Conservation (phyloP, 2,113 vertebrate genomes). For the Chlamydotis undulata region DNA sequence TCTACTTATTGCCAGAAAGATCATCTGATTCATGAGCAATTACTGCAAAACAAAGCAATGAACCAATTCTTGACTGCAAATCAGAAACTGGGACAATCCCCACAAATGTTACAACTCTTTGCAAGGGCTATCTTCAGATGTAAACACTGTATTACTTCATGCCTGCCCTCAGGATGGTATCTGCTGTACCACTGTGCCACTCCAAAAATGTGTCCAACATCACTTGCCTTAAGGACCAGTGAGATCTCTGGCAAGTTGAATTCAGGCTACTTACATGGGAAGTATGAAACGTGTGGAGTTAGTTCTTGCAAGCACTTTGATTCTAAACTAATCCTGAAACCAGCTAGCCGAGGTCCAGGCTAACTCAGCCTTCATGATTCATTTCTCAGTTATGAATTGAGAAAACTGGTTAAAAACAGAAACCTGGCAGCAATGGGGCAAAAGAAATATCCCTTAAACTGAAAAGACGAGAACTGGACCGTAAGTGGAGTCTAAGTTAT, state of each 20-base stretch:
- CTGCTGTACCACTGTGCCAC: neutral
- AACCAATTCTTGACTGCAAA: neutral
- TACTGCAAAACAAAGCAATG: slow-evolving; percentile 54
- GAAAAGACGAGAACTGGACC: neutral
- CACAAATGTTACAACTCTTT: neutral
- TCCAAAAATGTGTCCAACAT: rapidly evolving
- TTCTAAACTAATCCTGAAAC: neutral
- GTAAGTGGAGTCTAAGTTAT: rapidly evolving
- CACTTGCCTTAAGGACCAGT: neutral
- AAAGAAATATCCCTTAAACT: neutral
- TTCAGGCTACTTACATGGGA: neutral
- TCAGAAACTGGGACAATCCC: slow-evolving; percentile 5
- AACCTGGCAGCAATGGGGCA: neutral
- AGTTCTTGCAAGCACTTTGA: neutral
- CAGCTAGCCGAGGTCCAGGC: neutral
- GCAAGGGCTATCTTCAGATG: neutral
- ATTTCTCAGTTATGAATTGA: neutral
- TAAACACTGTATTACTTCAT: neutral
- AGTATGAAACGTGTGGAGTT: neutral
- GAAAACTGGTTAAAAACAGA: neutral
- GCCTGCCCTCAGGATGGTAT: neutral
- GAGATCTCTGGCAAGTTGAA: neutral
- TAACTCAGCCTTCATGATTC: neutral
- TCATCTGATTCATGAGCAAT: slow-evolving; percentile 46
- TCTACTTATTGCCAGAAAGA: slow-evolving; percentile 38